A percentile compares a stretch with the other conserved stretches of the same genome.
phyloP scores from a whole-genome alignment of 2,113 vertebrate species.

The Scalopus aquaticus region DNA sequence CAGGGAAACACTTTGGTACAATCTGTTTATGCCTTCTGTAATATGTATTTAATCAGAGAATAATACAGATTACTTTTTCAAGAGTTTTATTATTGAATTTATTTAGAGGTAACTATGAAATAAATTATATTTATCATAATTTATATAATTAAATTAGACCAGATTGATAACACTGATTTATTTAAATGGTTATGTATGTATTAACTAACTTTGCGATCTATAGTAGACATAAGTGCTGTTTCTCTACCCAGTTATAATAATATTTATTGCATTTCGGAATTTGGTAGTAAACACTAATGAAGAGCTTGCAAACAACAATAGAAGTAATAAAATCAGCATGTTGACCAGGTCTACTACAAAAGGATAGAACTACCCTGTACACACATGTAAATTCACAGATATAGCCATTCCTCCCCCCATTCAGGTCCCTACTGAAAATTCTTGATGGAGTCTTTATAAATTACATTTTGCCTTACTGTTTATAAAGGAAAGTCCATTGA shows the following conservation, averaged over 20 bases:
- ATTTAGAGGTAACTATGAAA: background rate
- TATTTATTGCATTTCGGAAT: background rate
- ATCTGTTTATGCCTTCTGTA: background rate
- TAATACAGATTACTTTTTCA: background rate
- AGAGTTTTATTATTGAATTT: slow-evolving; percentile 14
- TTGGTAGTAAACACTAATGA: background rate
- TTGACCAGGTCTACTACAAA: background rate
- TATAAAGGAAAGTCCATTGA: background rate
- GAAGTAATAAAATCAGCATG: background rate
- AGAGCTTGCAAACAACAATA: background rate
- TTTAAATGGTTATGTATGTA: background rate
- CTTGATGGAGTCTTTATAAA: background rate
- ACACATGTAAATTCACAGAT: background rate
- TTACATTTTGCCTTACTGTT: background rate
- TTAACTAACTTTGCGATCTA: background rate
- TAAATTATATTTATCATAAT: background rate
- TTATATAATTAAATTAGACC: slow-evolving; percentile 8
- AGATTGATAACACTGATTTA: background rate
- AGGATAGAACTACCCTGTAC: background rate
- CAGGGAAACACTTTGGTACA: background rate
- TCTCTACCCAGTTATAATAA: background rate
- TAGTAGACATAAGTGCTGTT: background rate
- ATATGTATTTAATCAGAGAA: slow-evolving; percentile 33
- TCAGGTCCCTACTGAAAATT: background rate
- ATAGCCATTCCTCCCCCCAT: background rate